Conservation (phyloP, 2,113 vertebrate species). For the Rhinichthys klamathensis region DNA sequence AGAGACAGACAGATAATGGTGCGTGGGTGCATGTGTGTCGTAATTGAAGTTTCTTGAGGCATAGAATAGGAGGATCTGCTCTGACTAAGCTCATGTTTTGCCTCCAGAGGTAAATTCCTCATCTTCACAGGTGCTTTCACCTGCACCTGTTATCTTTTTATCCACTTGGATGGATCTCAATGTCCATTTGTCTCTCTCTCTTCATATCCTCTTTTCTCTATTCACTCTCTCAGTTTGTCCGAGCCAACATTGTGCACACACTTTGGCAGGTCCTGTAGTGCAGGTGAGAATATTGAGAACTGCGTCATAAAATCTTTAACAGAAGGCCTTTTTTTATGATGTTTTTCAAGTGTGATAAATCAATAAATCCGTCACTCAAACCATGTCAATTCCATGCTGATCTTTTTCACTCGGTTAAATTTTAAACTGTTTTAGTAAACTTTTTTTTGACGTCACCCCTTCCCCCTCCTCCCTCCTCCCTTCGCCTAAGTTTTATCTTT, state of each 20-base stretch:
- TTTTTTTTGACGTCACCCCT: not conserved
- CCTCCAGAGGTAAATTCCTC: conserved; percentile 14
- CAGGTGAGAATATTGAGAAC: not conserved
- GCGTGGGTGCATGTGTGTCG: not conserved
- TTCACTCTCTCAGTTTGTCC: not conserved
- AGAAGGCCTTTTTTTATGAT: not conserved
- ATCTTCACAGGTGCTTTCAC: conserved; percentile 25
- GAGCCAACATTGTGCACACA: not conserved
- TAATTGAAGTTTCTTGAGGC: conserved; percentile 40
- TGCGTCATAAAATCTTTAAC: conserved; percentile 14
- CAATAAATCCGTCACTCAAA: conserved; percentile 26
- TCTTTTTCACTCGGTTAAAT: conserved; percentile 5
- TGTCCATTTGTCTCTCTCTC: not conserved
- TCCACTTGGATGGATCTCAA: conserved; percentile 37
- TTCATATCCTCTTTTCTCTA: conserved; percentile 5
- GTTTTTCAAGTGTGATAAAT: not conserved
- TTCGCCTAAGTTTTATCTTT: conserved; percentile 17
- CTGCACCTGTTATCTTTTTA: conserved; percentile 35
- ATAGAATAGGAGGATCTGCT: conserved; percentile 28
- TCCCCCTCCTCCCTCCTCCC: too few relatives aligned
- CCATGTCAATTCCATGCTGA: not conserved
- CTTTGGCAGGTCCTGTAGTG: not conserved
- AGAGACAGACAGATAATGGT: conserved; percentile 19
- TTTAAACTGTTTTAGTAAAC: not conserved
- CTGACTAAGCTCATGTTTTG: conserved; percentile 15